Base-by-base conservation (phyloP, 2,888 invertebrate species). In the Mallateleia sp. region DNA sequence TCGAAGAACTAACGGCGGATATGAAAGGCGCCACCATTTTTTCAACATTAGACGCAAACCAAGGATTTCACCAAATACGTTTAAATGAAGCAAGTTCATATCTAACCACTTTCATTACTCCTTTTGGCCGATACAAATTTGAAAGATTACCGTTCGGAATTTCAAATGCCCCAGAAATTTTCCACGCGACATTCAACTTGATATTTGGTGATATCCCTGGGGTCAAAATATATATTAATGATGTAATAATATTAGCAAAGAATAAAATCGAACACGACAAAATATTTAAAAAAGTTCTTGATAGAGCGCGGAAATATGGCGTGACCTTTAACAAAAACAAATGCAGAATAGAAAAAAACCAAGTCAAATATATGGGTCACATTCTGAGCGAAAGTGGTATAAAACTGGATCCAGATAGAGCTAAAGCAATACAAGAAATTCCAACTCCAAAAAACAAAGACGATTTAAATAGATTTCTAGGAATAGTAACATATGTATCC, bases 101-200 rank as follows among this genome's bases (percentile, higher is more conserved):
- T 18, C 77, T 89, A 3, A 89, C 89, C 24, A 91, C 91, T 0
- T 92, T 93, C 47, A 72, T 54, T 18, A 93, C 92, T 8, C 91
- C 90, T 8, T 91, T 91, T 79, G 92, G 92, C 0, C 75, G 92
- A 56, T 94, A 91, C 66, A 88, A 78, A 67, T 93, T 92, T 77
- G 50, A 85, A 32, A 74, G 90, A 60, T 69, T 94, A 62, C 91
- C 93, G 0, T 93, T 90, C 85, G 93, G 93, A 9, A 66, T 93
- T 25, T 79, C 77, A 8, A 85, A 85, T 54, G 90, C 92, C 1
- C 87, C 92, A 50, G 92, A 93, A 90, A 83, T 92, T 4, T 93
- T 91, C 86, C 92, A 92, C n/a, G n/a, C n/a, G n/a, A n/a, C n/a
- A n/a, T n/a, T n/a, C n/a, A n/a, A n/a, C n/a, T 32, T 54, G 56